Conservation (phyloP, 2,888 invertebrate genomes). For the Cryptus viduatorius region DNA sequence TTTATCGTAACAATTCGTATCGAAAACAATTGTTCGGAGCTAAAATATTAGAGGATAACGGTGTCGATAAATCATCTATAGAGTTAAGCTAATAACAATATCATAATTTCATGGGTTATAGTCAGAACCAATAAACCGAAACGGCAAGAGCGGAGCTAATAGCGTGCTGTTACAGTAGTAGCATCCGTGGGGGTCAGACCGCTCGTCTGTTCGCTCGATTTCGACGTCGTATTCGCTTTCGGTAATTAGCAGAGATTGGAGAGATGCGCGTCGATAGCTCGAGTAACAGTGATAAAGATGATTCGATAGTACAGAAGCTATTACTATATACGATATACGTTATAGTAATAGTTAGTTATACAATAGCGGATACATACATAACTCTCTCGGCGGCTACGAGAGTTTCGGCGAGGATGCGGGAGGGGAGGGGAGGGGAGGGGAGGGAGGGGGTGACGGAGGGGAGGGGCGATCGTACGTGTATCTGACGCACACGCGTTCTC, state of each 20-base stretch:
- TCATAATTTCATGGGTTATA: conserved; percentile 71
- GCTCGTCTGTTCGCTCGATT: conserved; percentile 6
- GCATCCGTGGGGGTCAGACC: conserved; percentile 28
- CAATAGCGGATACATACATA: conserved; percentile 35
- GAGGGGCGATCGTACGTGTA: conserved; percentile 17
- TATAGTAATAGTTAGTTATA: conserved; percentile 2
- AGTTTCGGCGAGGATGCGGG: background rate
- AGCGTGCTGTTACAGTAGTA: conserved; percentile 20
- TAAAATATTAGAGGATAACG: background rate
- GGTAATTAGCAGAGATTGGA: conserved; percentile 72
- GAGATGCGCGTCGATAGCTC: conserved; percentile 55
- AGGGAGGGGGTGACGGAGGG: background rate
- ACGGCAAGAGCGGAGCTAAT: background rate
- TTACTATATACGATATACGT: conserved; percentile 14
- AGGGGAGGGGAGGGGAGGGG: background rate
- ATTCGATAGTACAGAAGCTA: conserved; percentile 37
- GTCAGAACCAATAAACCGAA: conserved; percentile 68
- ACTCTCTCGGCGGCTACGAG: conserved; percentile 26
- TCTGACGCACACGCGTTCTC: conserved; percentile 43
- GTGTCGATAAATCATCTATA: conserved; percentile 16
- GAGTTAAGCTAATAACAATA: conserved; percentile 64
- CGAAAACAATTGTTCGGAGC: background rate
- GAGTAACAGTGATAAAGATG: conserved; percentile 47
- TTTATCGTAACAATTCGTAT: too few relatives aligned
- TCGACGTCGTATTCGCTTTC: conserved; percentile 64